phyloP scores from a whole-genome alignment of 2,113 vertebrate species.

The Myiozetetes cayanensis region DNA sequence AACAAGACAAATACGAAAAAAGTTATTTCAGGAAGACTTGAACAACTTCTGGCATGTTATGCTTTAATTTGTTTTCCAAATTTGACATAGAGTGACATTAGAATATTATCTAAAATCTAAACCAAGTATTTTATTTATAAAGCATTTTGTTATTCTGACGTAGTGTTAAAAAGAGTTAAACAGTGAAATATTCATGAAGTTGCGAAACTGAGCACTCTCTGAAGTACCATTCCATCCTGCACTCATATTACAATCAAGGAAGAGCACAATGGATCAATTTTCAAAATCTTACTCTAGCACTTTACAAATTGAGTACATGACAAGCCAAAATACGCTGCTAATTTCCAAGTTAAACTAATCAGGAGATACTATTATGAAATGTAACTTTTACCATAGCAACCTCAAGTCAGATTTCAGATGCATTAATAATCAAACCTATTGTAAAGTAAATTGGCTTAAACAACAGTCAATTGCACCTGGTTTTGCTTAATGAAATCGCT shows the following conservation, averaged over 20 bases:
- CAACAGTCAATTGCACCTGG: not conserved
- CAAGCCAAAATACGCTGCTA: not conserved
- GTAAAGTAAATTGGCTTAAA: not conserved
- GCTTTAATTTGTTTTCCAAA: not conserved
- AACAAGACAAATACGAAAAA: conserved; percentile 24
- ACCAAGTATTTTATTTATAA: not conserved
- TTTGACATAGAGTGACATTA: not conserved
- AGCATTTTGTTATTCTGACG: not conserved
- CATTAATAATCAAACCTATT: not conserved
- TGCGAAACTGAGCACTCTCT: not conserved
- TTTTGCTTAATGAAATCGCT: not conserved
- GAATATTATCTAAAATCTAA: not conserved
- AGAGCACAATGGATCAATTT: not conserved
- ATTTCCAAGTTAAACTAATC: not conserved
- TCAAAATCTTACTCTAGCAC: not conserved
- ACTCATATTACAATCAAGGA: not conserved
- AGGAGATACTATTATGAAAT: not conserved
- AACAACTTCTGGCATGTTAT: not conserved
- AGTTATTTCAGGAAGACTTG: not conserved
- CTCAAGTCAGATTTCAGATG: not conserved
- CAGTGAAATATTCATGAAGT: not conserved
- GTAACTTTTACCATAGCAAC: not conserved
- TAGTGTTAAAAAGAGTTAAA: not conserved
- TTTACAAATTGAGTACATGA: not conserved
- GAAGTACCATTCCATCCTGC: not conserved